Conservation (phyloP, 2,797 vertebrate genomes). For the Danio choprae region DNA sequence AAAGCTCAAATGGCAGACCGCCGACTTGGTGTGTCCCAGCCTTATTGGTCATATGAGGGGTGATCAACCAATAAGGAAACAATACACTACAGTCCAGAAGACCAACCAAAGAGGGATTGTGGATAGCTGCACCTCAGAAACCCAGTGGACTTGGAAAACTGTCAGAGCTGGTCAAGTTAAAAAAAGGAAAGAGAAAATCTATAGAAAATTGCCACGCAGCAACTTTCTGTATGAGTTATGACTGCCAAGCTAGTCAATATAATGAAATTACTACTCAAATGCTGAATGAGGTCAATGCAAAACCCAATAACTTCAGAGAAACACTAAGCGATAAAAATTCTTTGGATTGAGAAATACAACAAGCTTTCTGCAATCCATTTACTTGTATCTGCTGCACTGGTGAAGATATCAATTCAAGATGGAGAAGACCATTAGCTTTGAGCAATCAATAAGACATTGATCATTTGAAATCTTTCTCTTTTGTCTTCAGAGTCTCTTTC, state of each 20-base stretch:
- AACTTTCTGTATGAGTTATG: slow-evolving; percentile 14
- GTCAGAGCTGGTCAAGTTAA: neutral
- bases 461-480: slow-evolving; percentile 61
- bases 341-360: neutral
- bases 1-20: too few relatives aligned
- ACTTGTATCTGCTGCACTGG: slow-evolving; percentile 65
- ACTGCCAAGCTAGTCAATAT: neutral
- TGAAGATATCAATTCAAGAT: slow-evolving; percentile 66
- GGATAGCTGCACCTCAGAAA: too few relatives aligned
- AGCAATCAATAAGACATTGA: slow-evolving; percentile 67
- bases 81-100: too few relatives aligned
- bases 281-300: slow-evolving; percentile 6
- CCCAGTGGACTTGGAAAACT: slow-evolving; percentile 7
- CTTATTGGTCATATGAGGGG: too few relatives aligned
- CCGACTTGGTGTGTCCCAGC: too few relatives aligned
- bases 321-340: neutral
- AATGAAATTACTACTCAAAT: slow-evolving; percentile 18
- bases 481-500: slow-evolving; percentile 42
- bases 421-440: slow-evolving; percentile 68
- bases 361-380: slow-evolving; percentile 54
- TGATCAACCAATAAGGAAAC: too few relatives aligned
- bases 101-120: too few relatives aligned
- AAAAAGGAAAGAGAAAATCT: neutral
- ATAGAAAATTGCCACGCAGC: slow-evolving; percentile 2
- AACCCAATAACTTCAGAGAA: neutral